These are phyloP conservation scores for Paramormyrops kingsleyae DNA, from an alignment of 2,113 vertebrate genomes.

Conservation along the genomic window DNA sequence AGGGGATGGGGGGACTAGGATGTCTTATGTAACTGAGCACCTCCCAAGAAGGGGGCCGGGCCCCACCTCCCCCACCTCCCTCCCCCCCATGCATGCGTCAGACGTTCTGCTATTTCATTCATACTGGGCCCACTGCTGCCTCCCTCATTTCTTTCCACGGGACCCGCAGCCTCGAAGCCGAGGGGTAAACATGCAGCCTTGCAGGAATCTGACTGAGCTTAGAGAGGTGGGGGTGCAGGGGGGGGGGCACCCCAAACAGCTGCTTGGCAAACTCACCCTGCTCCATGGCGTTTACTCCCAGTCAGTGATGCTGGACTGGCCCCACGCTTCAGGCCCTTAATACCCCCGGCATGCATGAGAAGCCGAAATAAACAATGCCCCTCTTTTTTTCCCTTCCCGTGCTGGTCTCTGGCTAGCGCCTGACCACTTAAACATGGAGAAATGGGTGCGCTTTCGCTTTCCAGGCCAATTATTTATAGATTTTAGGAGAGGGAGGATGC, in stretches of 20 bases:
- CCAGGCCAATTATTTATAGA: conserved; percentile 16
- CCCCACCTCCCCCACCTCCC: neutral
- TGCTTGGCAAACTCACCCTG: conserved; percentile 10
- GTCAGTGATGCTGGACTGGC: neutral
- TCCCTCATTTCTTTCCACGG: conserved; percentile 4
- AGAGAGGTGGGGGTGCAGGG: neutral
- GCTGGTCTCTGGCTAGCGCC: neutral
- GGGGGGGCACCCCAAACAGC: neutral
- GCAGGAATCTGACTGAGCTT: neutral
- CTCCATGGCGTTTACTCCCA: conserved; percentile 6
- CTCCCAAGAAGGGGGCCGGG: neutral
- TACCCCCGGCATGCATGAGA: conserved; percentile 9
- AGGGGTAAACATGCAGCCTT: neutral
- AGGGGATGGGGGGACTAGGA: neutral
- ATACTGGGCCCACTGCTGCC: neutral
- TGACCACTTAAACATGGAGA: neutral
- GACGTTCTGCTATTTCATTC: conserved; percentile 14
- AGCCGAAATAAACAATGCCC: neutral
- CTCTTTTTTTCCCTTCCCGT: neutral
- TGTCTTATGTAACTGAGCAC: neutral
- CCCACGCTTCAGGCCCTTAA: conserved; percentile 8
- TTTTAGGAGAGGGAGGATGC: neutral
- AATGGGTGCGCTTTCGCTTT: neutral
- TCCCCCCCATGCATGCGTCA: neutral
- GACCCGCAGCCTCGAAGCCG: neutral